Evolutionary conservation across 2,113 vertebrate species (phyloP), one percentile per base, ranked within the genome.

Genomic region (Ariopsis seemanni): DNA sequence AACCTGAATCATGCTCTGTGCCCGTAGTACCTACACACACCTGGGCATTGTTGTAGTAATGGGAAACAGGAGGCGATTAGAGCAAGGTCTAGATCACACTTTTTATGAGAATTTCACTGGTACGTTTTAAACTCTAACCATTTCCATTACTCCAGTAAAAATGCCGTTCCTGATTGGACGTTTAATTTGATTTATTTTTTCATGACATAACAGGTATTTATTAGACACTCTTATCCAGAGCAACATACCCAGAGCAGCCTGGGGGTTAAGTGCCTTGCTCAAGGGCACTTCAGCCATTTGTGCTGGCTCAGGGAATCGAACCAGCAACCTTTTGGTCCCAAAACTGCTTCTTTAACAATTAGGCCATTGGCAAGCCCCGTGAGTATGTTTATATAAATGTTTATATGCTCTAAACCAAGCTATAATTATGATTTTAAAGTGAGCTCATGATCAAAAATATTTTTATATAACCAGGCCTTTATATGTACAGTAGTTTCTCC

Each of bases 1-100:
- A 63, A 82, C 71, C 88, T 82, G 85, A 87, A 69, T 83, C 80
- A 89, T 58, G 34, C 27, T 82, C 27, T 9, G 71, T 52, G n/a
- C 11, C 2, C 10, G 14, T 60, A 79, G 69, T 58, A 80, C n/a
- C 30, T 42, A 62, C 42, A 52, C 67, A 72, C 25, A 86, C 12
- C 69, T 25, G 42, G 63, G 25, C 80, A 62, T 22, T 18, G 22
- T 25, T 63, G 48, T 48, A 83, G 57, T n/a, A 69, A 20, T 5
- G 77, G 22, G 25, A 55, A 74, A 27, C 27, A 30, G 22, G 17
- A 63, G 63, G 48, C 67, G 58, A 71, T 34, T 42, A 48, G 9
- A 6, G 57, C 7, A 30, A 42, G 27, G 1, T 30, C 30, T 57
- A 7, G 79, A 75, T 22, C 5, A 53, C 6, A 0, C 17, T 72